Percentiles rank a stretch among this genome's conserved stretches.
Conservation (phyloP, 2,113 vertebrate species). For the Pithys albifrons region DNA sequence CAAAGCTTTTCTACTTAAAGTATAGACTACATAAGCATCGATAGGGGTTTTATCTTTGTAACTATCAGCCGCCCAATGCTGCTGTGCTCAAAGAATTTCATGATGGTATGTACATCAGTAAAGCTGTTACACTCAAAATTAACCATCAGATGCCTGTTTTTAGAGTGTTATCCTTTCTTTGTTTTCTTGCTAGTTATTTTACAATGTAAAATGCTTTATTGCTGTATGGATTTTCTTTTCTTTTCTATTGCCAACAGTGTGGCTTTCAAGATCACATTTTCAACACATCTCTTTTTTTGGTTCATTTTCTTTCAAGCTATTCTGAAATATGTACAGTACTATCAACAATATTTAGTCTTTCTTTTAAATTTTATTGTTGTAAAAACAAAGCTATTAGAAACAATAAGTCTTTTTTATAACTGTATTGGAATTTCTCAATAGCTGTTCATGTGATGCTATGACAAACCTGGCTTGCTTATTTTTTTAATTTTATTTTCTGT, state of each 20-base stretch:
- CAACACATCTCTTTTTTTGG: constrained; percentile 32
- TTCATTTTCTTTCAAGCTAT: constrained; percentile 71
- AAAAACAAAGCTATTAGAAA: constrained; percentile 73
- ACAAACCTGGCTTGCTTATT: constrained; percentile 79
- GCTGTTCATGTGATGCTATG: constrained; percentile 70
- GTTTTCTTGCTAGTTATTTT: constrained; percentile 66
- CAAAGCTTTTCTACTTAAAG: constrained; percentile 9
- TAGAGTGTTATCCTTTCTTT: constrained; percentile 61
- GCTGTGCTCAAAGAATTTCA: constrained; percentile 40
- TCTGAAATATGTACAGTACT: constrained; percentile 77
- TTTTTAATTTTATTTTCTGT: constrained; percentile 38
- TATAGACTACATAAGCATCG: not conserved
- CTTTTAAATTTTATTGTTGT: constrained; percentile 68
- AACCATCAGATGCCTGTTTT: constrained; percentile 73
- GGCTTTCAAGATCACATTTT: constrained; percentile 47
- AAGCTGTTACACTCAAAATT: constrained; percentile 30
- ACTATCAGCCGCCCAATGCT: not conserved
- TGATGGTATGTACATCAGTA: not conserved
- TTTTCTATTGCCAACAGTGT: constrained; percentile 24
- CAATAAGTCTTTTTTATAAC: constrained; percentile 70
- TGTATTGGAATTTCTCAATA: constrained; percentile 74
- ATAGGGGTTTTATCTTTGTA: constrained; percentile 1
- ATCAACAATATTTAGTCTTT: constrained; percentile 78
- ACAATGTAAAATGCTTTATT: constrained; percentile 59
- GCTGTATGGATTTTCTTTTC: constrained; percentile 8